These are phyloP conservation scores for Sula dactylatra DNA, from an alignment of 2,113 vertebrate genomes.

Conservation along the genomic window DNA sequence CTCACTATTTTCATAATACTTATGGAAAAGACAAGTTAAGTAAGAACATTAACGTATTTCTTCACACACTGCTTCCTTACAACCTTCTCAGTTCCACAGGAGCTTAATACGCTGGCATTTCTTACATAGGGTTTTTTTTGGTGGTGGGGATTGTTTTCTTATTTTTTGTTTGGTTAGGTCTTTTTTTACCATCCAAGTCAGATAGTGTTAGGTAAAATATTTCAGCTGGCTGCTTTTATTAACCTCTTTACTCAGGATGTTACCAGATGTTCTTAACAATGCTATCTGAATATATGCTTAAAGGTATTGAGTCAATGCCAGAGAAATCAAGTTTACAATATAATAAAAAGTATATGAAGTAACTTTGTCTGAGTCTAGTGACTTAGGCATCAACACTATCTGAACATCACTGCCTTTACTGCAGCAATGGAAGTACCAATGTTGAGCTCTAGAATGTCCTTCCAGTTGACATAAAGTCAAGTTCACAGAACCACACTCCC, in stretches of 20 bases:
- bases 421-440: neutral
- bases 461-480: neutral
- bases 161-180: neutral
- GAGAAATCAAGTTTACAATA: neutral
- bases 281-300: neutral
- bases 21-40: neutral
- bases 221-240: neutral
- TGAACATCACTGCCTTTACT: neutral
- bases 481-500: neutral
- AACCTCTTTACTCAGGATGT: neutral
- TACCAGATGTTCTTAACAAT: neutral
- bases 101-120: neutral
- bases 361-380: neutral
- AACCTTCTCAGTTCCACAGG: neutral
- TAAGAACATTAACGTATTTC: neutral
- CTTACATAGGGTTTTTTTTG: neutral
- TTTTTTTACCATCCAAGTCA: neutral
- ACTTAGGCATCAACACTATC: neutral
- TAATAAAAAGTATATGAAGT: neutral
- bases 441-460: neutral
- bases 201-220: neutral
- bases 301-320: neutral
- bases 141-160: too few relatives aligned
- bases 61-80: neutral
- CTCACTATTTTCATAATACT: neutral